Evolutionary conservation across 2,888 invertebrate species (phyloP).

Genomic region (Lycia hirtaria): DNA sequence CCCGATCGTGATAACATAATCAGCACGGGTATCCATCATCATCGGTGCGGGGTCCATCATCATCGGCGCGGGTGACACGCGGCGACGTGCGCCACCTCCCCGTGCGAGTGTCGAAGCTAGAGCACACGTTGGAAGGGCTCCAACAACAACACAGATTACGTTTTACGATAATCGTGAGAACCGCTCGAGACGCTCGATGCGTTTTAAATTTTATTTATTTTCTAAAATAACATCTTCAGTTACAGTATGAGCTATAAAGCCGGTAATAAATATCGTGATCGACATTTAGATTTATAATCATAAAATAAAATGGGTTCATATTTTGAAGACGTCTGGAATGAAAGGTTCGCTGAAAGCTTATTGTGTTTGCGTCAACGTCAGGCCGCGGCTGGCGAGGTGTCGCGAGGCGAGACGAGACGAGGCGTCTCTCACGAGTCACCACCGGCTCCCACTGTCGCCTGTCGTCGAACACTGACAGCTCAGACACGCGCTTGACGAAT

Average conservation of each 20-base stretch:
- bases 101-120: conserved; percentile 45
- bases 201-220: conserved; percentile 67
- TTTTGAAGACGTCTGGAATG: conserved; percentile 37
- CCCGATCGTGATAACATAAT: conserved; percentile 37
- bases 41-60: too few relatives aligned
- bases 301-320: conserved; percentile 57
- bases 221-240: conserved; percentile 73
- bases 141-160: conserved; percentile 65
- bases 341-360: conserved; percentile 40
- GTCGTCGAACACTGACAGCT: conserved; percentile 27
- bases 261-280: conserved; percentile 65
- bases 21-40: conserved; percentile 6
- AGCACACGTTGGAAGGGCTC: conserved; percentile 65
- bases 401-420: background rate
- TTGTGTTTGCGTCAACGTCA: conserved; percentile 49
- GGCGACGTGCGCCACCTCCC: conserved; percentile 19
- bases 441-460: conserved; percentile 16
- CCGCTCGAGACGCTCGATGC: conserved; percentile 43
- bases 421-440: background rate
- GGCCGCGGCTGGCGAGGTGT: conserved; percentile 36
- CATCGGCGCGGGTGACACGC: background rate
- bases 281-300: conserved; percentile 60
- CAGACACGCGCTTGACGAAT: conserved; percentile 43
- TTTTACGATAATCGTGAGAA: conserved; percentile 61
- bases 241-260: conserved; percentile 63